Evolutionary conservation across 2,888 invertebrate genomes (phyloP).

Genomic region (Eristalinus aeneus): DNA sequence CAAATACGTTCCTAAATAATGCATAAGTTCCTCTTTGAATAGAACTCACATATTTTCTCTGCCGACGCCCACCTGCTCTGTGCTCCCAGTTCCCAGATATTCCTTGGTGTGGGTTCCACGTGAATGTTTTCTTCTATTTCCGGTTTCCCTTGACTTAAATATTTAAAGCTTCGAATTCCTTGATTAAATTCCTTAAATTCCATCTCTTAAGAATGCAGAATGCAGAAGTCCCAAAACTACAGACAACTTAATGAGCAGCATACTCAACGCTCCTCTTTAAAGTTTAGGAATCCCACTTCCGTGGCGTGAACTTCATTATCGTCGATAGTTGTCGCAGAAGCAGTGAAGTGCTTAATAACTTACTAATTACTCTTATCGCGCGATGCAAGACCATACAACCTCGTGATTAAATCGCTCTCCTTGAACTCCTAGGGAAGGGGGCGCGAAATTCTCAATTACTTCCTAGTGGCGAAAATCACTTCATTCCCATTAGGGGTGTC

Average conservation of each 20-base stretch:
- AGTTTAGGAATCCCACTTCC: neutral
- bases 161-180: neutral
- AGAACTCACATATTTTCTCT: too few relatives aligned
- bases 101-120: neutral
- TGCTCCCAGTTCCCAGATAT: neutral
- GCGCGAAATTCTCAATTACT: slow-evolving; percentile 33
- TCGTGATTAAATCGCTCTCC: slow-evolving; percentile 16
- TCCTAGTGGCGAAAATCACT: slow-evolving; percentile 21
- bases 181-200: neutral
- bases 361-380: slow-evolving; percentile 9
- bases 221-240: too few relatives aligned
- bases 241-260: neutral
- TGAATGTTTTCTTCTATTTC: neutral
- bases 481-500: neutral
- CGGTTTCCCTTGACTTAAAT: neutral
- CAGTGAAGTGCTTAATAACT: neutral
- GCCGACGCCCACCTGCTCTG: too few relatives aligned
- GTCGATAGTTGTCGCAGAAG: neutral
- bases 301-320: neutral
- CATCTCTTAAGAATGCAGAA: neutral
- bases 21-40: too few relatives aligned
- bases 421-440: neutral
- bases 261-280: neutral
- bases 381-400: slow-evolving; percentile 3
- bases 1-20: too few relatives aligned